Evolutionary conservation across 2,888 invertebrate species (phyloP), one percentile per base, ranked within the genome.

Genomic region (Phengaris alcon): DNA sequence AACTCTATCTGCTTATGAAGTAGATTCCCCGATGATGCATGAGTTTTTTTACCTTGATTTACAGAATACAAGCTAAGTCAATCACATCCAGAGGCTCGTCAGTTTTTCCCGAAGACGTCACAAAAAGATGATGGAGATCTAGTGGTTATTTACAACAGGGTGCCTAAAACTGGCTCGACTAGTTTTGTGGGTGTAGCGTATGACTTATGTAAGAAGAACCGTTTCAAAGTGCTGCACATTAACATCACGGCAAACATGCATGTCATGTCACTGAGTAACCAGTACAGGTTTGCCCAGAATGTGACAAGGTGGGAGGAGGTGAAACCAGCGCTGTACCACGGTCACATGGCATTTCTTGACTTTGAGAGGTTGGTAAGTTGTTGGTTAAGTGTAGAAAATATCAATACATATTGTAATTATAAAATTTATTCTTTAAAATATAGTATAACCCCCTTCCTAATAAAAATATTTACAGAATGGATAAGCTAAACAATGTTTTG

Each of bases 101-200:
- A 88, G 78, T 91, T 92, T 84, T 87, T 87, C 73, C 87, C 89
- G 64, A 90, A 86, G 82, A 75, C 81, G 12, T 64, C 79, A 75
- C 86, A 86, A 77, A 90, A 85, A 83, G 90, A 89, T 81, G 94
- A 94, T 76, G 95, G 97, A 84, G 95, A 97, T 84, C 86, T 96
- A 79, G 95, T 98, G 73, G 95, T 99, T 78, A 96, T 99, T 82
- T 99, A 99, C 89, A 99, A 99, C 90, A 95, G 99, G 83, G 98
- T 99, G 76, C 99, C 99, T 9, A 99, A 99, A 93, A 99, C 99
- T 54, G 99, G 98, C 15, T 99, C 99, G 35, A 99, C 99, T 9
- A 98, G 98, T 90, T 98, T 99, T 87, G 98, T 98, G 79, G 98
- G 98, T 77, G 95, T 98, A 77, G 97, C 97, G 0, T 98, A 98